Percentiles rank a stretch among this genome's conserved stretches.
Conservation (phyloP, 37 sponge, comb jelly and placozoan genomes). For the Oscarella lobularis region DNA sequence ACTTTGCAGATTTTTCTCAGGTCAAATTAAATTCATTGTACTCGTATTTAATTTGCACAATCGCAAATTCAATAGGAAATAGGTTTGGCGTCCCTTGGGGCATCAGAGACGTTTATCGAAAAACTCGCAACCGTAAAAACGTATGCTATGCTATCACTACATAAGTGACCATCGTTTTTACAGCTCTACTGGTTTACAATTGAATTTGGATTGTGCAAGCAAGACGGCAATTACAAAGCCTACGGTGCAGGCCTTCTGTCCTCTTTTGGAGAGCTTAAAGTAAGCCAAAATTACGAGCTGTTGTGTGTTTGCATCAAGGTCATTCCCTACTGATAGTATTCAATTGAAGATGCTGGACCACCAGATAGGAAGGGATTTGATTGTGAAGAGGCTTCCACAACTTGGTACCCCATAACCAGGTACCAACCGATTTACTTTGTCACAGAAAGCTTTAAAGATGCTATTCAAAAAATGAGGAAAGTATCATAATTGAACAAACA, state of each 20-base stretch:
- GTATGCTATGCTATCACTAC: no score
- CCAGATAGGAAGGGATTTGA: conserved; percentile 76
- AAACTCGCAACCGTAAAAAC: conserved; percentile 85
- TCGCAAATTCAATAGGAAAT: no score
- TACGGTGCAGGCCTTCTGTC: conserved; percentile 91
- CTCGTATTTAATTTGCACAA: no score
- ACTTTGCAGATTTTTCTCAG: conserved; percentile 94
- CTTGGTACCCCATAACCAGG: conserved; percentile 78
- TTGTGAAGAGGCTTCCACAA: conserved; percentile 37
- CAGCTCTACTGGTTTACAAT: conserved; percentile 81
- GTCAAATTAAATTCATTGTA: no score
- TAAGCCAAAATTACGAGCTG: no score
- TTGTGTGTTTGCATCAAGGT: no score
- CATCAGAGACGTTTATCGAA: conserved; percentile 80
- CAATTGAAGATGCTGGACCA: no score
- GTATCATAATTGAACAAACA: no score
- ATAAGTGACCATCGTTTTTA: no score
- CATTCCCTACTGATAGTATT: no score
- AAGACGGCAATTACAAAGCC: conserved; percentile 66
- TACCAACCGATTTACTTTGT: conserved; percentile 92
- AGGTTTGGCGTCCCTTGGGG: conserved; percentile 84
- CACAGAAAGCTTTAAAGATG: conserved; percentile 75
- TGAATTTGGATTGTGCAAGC: conserved; percentile 79
- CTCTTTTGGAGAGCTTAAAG: conserved; percentile 85
- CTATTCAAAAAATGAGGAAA: conserved; percentile 76